phyloP scores from a whole-genome alignment of 1,140 invertebrate species.

The Tetramorium alpestre region DNA sequence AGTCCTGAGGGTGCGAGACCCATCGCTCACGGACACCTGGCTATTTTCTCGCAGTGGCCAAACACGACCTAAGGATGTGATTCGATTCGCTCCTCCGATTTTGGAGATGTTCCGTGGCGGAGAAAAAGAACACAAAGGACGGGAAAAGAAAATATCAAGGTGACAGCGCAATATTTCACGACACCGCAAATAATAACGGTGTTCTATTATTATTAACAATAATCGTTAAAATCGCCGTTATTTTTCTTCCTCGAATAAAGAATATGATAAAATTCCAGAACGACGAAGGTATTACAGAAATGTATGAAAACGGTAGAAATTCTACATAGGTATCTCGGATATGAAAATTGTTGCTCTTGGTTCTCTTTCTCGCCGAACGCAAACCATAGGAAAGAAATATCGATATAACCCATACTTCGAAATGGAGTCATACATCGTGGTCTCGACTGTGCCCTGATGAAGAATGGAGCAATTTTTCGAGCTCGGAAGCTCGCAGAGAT shows the following conservation, averaged over 20 bases:
- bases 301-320: conserved; percentile 23
- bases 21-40: conserved; percentile 40
- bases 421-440: conserved; percentile 61
- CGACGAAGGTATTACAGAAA: background rate
- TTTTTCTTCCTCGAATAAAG: background rate
- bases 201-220: conserved; percentile 25
- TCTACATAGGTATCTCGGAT: conserved; percentile 3
- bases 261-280: background rate
- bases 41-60: conserved; percentile 18
- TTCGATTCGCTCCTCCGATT: conserved; percentile 24
- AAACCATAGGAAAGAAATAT: conserved; percentile 32
- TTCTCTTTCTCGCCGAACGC: background rate
- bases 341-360: background rate
- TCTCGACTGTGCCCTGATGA: conserved; percentile 41
- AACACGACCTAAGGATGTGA: background rate
- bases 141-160: conserved; percentile 6
- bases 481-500: conserved; percentile 57
- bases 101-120: background rate
- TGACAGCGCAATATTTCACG: background rate
- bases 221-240: background rate
- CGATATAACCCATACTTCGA: conserved; percentile 53
- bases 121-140: background rate
- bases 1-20: conserved; percentile 5
- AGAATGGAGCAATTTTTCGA: conserved; percentile 69
- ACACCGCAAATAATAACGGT: background rate